phyloP scores from a whole-genome alignment of 2,113 vertebrate genomes.

The Urocolius indicus region DNA sequence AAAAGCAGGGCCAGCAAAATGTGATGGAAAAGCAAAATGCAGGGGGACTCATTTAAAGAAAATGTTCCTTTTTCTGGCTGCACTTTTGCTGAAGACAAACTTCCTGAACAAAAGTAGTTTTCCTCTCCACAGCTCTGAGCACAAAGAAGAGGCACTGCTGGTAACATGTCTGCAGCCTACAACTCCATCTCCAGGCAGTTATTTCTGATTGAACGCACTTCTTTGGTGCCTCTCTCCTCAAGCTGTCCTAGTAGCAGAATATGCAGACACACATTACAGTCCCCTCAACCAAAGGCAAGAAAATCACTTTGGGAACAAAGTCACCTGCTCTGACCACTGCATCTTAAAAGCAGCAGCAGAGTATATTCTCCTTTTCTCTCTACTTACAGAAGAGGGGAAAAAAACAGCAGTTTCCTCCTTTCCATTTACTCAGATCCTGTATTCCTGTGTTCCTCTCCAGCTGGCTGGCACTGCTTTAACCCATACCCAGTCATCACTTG shows the following conservation, averaged over 20 bases:
- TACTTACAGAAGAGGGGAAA: neutral
- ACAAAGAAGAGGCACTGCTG: neutral
- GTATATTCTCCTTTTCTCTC: neutral
- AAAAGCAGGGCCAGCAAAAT: neutral
- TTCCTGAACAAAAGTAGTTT: neutral
- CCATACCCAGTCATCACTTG: accelerated
- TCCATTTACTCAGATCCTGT: neutral
- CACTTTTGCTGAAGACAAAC: neutral
- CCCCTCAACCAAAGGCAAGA: neutral
- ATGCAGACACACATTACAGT: accelerated
- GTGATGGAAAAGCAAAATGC: constrained; percentile 13
- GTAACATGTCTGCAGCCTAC: neutral
- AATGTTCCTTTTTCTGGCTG: neutral
- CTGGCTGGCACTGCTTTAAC: neutral
- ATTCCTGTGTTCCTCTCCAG: no score
- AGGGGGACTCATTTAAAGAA: neutral
- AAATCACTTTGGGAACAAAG: neutral
- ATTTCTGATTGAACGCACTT: accelerated
- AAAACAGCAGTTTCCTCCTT: neutral
- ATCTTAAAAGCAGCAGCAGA: neutral
- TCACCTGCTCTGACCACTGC: neutral
- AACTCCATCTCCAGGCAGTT: neutral
- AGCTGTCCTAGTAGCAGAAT: neutral
- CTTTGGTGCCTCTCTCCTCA: neutral
- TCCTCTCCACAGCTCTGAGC: neutral